Base-by-base conservation (phyloP, 2,113 vertebrate species). In the Panthera leo region DNA sequence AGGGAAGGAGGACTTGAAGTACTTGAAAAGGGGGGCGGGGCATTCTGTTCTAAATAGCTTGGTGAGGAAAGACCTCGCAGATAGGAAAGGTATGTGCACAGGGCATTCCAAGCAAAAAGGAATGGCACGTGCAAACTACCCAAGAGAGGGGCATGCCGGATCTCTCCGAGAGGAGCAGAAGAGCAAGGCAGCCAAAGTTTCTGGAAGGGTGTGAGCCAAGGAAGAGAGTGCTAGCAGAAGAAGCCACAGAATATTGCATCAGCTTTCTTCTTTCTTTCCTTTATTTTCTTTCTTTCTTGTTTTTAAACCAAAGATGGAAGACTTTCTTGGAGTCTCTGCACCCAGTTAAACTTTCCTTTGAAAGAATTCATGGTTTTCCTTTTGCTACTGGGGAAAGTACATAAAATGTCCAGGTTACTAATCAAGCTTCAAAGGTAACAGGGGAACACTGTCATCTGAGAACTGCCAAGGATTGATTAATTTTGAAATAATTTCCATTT, bases 401-500 rank as follows among this genome's bases (percentile, higher is more conserved):
- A 39, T 71, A 39, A 27, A 89, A 70, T 27, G 3, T 39, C 48
- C 42, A 90, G 86, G 68, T 55, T 71, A 31, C 67, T 58, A 21
- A 89, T 29, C 65, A 80, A 85, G 90, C 68, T 96, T 29, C 19
- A 96, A 96, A 68, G 75, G 61, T 91, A 70, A 94, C 63, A 94
- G 95, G 70, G 31, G 23, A 34, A 80, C 85, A 15, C 48, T 91
- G 71, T 94, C 98, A 96, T 91, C 92, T 98, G 95, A 91, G 83
- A 97, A 95, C 31, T 18, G 67, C 92, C 97, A 96, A n/a, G 14
- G 70, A 63, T 29, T 97, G 97, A 97, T 98, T 95, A 93, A 96
- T 91, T 96, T 61, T 73, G 76, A 97, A 95, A 88, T 95, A 82
- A 96, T 98, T 98, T 98, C 90, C 97, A 85, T 78, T 39, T 96